Percentiles rank a stretch among this genome's conserved stretches.
These are phyloP conservation scores for Drosophila ezoana DNA, from an alignment of 2,888 invertebrate species.

Conservation along the genomic window DNA sequence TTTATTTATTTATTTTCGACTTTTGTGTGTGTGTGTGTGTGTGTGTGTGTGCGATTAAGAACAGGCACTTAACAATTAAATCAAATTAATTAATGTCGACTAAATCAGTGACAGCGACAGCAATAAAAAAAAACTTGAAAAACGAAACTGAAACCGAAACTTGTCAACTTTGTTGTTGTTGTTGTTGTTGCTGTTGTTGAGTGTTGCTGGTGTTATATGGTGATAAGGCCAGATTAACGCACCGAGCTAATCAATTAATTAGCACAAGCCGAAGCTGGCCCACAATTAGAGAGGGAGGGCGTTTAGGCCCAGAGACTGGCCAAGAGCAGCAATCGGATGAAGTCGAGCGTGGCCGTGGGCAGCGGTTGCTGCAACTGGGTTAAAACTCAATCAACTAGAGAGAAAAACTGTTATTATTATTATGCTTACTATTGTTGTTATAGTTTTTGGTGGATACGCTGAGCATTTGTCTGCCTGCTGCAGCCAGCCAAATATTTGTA, in stretches of 20 bases:
- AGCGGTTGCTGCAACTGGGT: slow-evolving; percentile 69
- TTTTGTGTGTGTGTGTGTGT: too few species aligned
- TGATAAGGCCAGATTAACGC: slow-evolving; percentile 60
- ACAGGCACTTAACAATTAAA: slow-evolving; percentile 49
- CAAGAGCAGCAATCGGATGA: slow-evolving; percentile 55
- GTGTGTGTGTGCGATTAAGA: slow-evolving; percentile 12
- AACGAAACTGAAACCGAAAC: slow-evolving; percentile 36
- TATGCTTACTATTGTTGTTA: neutral
- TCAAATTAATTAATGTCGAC: slow-evolving; percentile 67
- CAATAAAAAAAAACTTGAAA: slow-evolving; percentile 30
- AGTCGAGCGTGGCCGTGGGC: slow-evolving; percentile 66
- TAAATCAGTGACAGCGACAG: slow-evolving; percentile 55
- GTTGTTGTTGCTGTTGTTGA: slow-evolving; percentile 3
- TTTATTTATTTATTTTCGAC: neutral
- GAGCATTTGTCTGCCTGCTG: neutral
- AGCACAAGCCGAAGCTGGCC: slow-evolving; percentile 33
- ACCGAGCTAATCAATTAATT: slow-evolving; percentile 58
- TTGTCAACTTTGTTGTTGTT: slow-evolving; percentile 8
- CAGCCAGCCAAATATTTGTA: slow-evolving; percentile 32
- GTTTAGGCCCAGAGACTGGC: slow-evolving; percentile 33
- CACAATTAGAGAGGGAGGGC: slow-evolving; percentile 3
- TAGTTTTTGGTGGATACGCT: slow-evolving; percentile 5
- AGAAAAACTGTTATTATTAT: slow-evolving; percentile 20
- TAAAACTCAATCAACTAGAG: slow-evolving; percentile 36
- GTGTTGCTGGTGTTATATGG: slow-evolving; percentile 9